Evolutionary conservation across 2,797 vertebrate species (phyloP), one percentile per base, ranked within the genome.

Genomic region (Xenops minutus): DNA sequence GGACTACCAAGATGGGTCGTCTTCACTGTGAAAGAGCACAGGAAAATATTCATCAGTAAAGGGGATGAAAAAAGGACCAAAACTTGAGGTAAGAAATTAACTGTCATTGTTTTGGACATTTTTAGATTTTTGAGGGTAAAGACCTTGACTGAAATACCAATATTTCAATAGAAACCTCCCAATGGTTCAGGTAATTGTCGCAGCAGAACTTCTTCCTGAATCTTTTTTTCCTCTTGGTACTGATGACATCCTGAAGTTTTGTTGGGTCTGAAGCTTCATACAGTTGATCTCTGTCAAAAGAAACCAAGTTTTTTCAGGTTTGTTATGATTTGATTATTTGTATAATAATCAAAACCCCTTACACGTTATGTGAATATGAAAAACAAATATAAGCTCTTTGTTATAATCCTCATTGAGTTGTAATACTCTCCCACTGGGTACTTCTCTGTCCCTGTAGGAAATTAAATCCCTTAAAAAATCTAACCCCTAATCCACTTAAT

Each of bases 321-420:
- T 83, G 7, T 49, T 88, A 0, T 68, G 46, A 89, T 89, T 92
- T 77, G 81, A 76, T 78, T 92, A 80, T 77, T 94, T 77, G 27
- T 54, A 74, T 46, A 44, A 68, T 46, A 46, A 46, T 22, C 21
- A 46, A 46, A 88, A 66, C 52, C n/a, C 29, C 55, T 96, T 80
- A 36, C 3, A 48, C 94, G 55, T 84, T 37, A 52, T 82, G 52
- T 82, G 86, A 80, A 52, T 68, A n/a, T 39, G 49, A 69, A 89
- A 91, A 94, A 75, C 66, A 96, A 96, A 93, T 61, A 85, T 66
- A 91, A 85, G 84, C 52, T 79, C 76, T 56, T 79, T 2, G 49
- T 89, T 91, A 64, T 94, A 95, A 96, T 95, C 81, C 84, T 93
- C 94, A 94, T 75, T 91, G 89, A 95, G 81, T 32, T 89, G 91